phyloP scores from a whole-genome alignment of 2,888 invertebrate species.

The Lasioglossum vierecki region DNA sequence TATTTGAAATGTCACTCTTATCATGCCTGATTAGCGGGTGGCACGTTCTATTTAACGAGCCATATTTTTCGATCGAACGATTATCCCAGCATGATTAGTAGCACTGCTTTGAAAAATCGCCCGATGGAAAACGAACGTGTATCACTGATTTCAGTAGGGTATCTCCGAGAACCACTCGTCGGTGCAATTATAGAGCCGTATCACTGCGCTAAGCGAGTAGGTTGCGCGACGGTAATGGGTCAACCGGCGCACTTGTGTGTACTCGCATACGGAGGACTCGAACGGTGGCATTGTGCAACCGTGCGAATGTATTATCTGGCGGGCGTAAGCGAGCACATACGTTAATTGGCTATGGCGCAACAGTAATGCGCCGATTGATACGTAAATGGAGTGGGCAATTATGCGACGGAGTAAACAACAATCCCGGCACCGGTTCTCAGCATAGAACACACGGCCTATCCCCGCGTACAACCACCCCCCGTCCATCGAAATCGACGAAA shows the following conservation, averaged over 20 bases:
- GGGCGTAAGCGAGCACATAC: constrained; percentile 45
- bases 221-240: not conserved
- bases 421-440: constrained; percentile 44
- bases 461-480: not conserved
- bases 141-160: not conserved
- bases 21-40: not conserved
- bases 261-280: constrained; percentile 20
- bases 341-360: constrained; percentile 69
- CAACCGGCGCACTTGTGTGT: not conserved
- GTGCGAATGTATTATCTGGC: constrained; percentile 41
- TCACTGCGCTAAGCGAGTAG: not conserved
- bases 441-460: constrained; percentile 30
- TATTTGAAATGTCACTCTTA: not conserved
- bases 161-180: not conserved
- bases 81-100: not conserved
- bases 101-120: not conserved
- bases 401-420: constrained; percentile 71
- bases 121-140: not conserved
- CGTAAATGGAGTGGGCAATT: constrained; percentile 74
- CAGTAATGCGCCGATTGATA: constrained; percentile 73
- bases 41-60: not conserved
- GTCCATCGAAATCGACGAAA: constrained; percentile 34
- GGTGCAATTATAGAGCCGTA: not conserved
- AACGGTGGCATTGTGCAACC: constrained; percentile 26
- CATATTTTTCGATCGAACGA: not conserved